phyloP scores from a whole-genome alignment of 2,797 vertebrate genomes.

The Rhynchonycteris naso region DNA sequence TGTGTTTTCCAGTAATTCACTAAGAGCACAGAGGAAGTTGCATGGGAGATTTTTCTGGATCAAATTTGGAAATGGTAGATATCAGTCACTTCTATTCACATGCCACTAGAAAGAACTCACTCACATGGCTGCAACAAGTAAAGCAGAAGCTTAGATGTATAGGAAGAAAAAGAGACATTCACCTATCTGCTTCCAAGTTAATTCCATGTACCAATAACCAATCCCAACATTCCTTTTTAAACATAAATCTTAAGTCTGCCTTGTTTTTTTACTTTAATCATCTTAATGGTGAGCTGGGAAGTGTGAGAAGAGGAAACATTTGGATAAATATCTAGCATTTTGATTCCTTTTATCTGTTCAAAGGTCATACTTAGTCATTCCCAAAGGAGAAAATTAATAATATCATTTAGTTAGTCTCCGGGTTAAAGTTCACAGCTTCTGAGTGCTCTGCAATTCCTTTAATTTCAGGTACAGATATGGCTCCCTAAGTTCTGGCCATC shows the following conservation, averaged over 20 bases:
- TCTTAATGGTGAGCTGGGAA: constrained; percentile 3
- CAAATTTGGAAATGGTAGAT: background rate
- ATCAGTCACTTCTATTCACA: constrained; percentile 17
- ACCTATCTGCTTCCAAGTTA: background rate
- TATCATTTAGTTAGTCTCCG: background rate
- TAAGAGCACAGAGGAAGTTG: background rate
- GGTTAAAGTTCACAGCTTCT: background rate
- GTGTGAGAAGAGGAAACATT: background rate
- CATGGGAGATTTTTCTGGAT: background rate
- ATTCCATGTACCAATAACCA: background rate
- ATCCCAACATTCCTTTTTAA: background rate
- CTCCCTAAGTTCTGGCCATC: background rate
- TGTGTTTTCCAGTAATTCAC: background rate
- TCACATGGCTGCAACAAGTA: background rate
- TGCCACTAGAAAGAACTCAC: background rate
- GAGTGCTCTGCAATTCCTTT: background rate
- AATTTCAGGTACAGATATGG: background rate
- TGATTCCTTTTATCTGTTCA: constrained; percentile 16
- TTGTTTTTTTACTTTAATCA: constrained; percentile 26
- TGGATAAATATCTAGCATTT: constrained; percentile 6
- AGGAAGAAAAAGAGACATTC: constrained; percentile 22
- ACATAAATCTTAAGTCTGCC: background rate
- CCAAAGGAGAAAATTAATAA: background rate
- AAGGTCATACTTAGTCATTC: background rate
- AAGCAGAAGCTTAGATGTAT: background rate